These are phyloP conservation scores for Orthonevra nobilis DNA, from an alignment of 2,888 invertebrate species.

Conservation along the genomic window DNA sequence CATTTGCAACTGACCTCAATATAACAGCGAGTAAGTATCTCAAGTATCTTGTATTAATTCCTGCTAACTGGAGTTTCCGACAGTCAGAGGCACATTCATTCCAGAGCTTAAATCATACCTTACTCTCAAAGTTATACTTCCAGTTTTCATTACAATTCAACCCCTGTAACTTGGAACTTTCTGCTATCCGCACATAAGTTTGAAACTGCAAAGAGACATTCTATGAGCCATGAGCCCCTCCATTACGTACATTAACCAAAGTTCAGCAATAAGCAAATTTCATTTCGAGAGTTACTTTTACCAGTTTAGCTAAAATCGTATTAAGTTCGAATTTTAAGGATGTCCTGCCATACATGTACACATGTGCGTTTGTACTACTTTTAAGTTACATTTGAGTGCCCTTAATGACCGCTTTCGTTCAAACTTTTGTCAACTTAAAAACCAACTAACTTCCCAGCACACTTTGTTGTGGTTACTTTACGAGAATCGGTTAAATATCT, in stretches of 20 bases:
- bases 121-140: no score
- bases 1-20: no score
- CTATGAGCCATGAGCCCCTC: background rate
- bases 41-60: no score
- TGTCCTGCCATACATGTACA: conserved; percentile 14
- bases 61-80: no score
- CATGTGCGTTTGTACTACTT: background rate
- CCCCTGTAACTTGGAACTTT: background rate
- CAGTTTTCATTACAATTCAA: conserved; percentile 43
- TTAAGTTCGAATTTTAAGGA: conserved; percentile 18
- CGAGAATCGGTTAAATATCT: conserved; percentile 37
- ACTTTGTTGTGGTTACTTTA: conserved; percentile 44
- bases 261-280: conserved; percentile 62
- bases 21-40: no score
- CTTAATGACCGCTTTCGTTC: conserved; percentile 8
- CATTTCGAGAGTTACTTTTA: conserved; percentile 25
- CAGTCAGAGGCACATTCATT: no score
- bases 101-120: no score
- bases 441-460: conserved; percentile 31
- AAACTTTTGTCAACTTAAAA: conserved; percentile 17
- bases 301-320: no score
- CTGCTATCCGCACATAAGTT: conserved; percentile 11
- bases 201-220: conserved; percentile 21
- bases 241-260: conserved; percentile 50
- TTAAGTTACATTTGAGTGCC: conserved; percentile 20